phyloP scores from a whole-genome alignment of 2,797 vertebrate species.

The Pempheris klunzingeri region DNA sequence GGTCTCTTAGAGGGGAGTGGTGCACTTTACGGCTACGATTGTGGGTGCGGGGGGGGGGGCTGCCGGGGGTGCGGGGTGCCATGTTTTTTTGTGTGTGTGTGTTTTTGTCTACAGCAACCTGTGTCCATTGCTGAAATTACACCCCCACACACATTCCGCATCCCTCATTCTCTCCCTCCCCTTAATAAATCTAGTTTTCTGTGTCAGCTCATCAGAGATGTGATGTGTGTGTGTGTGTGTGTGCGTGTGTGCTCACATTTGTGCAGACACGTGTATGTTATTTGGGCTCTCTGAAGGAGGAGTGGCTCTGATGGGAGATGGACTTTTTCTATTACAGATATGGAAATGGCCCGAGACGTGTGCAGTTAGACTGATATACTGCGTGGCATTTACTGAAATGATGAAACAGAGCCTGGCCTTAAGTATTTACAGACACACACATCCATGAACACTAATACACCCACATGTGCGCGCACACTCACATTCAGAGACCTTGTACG shows the following conservation, averaged over 20 bases:
- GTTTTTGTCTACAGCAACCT: slow-evolving; percentile 47
- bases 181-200: slow-evolving; percentile 77
- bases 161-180: slow-evolving; percentile 43
- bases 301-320: slow-evolving; percentile 60
- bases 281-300: slow-evolving; percentile 50
- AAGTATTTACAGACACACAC: slow-evolving; percentile 60
- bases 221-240: slow-evolving; percentile 18
- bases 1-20: slow-evolving; percentile 62
- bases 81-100: slow-evolving; percentile 30
- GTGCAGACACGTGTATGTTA: slow-evolving; percentile 50
- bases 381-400: slow-evolving; percentile 75
- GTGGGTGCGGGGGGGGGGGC: slow-evolving; percentile 5
- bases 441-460: slow-evolving; percentile 17
- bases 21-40: slow-evolving; percentile 57
- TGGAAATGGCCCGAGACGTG: slow-evolving; percentile 69
- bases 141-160: slow-evolving; percentile 38
- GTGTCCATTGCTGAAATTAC: slow-evolving; percentile 57
- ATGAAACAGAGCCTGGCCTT: slow-evolving; percentile 64
- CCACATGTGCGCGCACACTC: slow-evolving; percentile 1
- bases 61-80: not conserved
- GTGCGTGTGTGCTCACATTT: slow-evolving; percentile 14
- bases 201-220: slow-evolving; percentile 76
- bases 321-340: slow-evolving; percentile 73
- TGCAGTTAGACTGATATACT: slow-evolving; percentile 71
- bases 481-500: slow-evolving; percentile 23